Percentiles rank a stretch among this genome's conserved stretches.
phyloP scores from a whole-genome alignment of 2,888 invertebrate species.

The Tuta absoluta region DNA sequence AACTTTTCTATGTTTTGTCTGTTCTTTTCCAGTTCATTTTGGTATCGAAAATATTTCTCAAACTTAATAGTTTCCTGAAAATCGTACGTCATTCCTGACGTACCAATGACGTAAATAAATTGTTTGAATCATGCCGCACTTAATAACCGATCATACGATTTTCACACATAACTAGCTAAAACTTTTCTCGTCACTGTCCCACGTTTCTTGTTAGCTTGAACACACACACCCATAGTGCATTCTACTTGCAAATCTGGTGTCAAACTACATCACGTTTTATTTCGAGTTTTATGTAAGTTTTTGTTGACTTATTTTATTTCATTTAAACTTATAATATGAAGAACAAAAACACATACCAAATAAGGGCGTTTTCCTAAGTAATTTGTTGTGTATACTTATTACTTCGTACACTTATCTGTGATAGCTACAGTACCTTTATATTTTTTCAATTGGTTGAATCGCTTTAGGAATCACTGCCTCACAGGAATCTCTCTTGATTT shows the following conservation, averaged over 20 bases:
- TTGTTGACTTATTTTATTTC: neutral
- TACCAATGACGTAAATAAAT: slow-evolving; percentile 16
- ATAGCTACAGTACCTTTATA: too few species aligned
- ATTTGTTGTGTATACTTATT: too few species aligned
- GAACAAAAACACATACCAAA: neutral
- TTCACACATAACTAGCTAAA: neutral
- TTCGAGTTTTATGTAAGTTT: neutral
- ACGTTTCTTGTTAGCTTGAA: neutral
- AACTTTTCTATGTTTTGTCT: neutral
- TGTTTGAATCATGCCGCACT: neutral
- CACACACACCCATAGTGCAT: neutral
- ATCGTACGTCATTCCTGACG: slow-evolving; percentile 20
- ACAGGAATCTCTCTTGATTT: too few species aligned
- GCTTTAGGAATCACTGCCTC: too few species aligned
- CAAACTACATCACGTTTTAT: neutral
- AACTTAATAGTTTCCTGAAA: neutral
- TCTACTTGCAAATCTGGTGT: neutral
- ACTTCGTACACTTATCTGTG: too few species aligned
- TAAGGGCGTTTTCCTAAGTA: neutral
- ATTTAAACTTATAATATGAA: neutral
- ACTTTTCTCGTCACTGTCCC: neutral
- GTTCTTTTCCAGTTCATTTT: neutral
- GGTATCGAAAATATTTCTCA: neutral
- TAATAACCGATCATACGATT: neutral
- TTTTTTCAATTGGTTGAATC: too few species aligned